Conservation (phyloP, 1,140 invertebrate genomes). For the Drosophila burlai region DNA sequence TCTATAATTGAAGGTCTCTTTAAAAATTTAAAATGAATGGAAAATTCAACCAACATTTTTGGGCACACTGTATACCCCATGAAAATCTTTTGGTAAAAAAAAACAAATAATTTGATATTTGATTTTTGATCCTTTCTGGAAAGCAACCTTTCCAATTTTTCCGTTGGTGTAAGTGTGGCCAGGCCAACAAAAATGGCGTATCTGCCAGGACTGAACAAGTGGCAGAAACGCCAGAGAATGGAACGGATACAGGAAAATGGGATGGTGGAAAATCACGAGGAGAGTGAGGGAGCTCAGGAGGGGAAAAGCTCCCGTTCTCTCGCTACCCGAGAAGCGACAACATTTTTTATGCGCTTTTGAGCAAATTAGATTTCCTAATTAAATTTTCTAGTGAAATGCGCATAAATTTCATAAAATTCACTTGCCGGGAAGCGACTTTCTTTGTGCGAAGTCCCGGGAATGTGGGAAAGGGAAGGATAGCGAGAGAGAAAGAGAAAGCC, state of each 20-base stretch:
- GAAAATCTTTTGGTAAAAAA: too few relatives aligned
- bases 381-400: conserved; percentile 84
- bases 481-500: background rate
- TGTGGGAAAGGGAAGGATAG: background rate
- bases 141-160: background rate
- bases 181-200: conserved; percentile 64
- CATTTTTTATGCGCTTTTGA: conserved; percentile 85
- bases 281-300: background rate
- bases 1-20: too few relatives aligned
- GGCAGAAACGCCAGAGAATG: conserved; percentile 4
- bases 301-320: background rate
- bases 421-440: conserved; percentile 32
- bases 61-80: too few relatives aligned
- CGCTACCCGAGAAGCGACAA: conserved; percentile 38
- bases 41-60: too few relatives aligned
- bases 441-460: background rate
- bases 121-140: background rate
- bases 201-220: conserved; percentile 28
- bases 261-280: background rate
- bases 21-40: too few relatives aligned
- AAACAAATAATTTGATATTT: too few relatives aligned
- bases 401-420: conserved; percentile 83
- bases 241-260: conserved; percentile 9
- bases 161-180: conserved; percentile 6
- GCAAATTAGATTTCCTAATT: conserved; percentile 85